Base-by-base conservation (phyloP, 2,888 invertebrate genomes). In the Ennomos fuscantarius region DNA sequence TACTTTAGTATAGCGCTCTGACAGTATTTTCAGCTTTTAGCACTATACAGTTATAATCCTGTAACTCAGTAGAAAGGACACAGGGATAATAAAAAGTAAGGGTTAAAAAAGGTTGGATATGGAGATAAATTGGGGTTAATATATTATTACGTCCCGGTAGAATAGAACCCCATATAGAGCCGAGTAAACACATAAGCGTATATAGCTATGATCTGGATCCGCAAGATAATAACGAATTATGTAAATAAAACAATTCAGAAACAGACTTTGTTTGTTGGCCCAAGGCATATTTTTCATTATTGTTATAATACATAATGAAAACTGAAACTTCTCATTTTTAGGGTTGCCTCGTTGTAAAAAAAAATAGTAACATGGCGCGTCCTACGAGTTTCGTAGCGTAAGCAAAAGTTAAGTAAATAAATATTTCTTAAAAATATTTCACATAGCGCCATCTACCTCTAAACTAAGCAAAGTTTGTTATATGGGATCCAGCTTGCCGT, bases 71-170 rank as follows among this genome's bases (percentile, higher is more conserved):
- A 9, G 32, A 37, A 31, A 47, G 37, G 36, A 9, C 37, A 42
- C 31, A 54, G n/a, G 31, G 54, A 36, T 42, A 66, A 70, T 74
- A 75, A 75, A 73, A 76, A 73, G 69, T 69, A 58, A 55, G 72
- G 69, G 79, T 79, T 82, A 84, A 79, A 81, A 81, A 80, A 81
- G 74, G 78, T 79, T 77, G 39, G 39, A 40, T 48, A 72, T 67
- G 73, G 72, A 81, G 85, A 86, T 85, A 86, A 84, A 86, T 86
- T 84, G 72, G 72, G 79, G 76, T 79, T 85, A 82, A 84, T 84
- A 82, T 84, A 84, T 84, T 31, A 40, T 84, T 32, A 40, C 77
- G 79, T 82, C 81, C 81, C 83, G 52, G 72, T 63, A 78, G 82
- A 66, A 24, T 24, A 52, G 40, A 77, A 73, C 67, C 74, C 73